Evolutionary conservation across 2,113 vertebrate genomes (phyloP).

Genomic region (Nanorana parkeri): DNA sequence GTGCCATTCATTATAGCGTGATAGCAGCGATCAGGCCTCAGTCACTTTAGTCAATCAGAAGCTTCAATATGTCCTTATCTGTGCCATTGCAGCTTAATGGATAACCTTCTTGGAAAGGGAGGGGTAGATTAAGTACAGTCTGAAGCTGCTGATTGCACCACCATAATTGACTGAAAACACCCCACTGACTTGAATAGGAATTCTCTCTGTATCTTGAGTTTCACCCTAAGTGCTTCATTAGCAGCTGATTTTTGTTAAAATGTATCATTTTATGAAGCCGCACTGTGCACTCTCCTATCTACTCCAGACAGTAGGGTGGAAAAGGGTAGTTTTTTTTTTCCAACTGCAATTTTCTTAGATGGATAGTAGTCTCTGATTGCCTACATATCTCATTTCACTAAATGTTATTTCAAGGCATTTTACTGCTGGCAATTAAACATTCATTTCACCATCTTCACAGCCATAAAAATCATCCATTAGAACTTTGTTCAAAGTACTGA

Average conservation of each 20-base stretch:
- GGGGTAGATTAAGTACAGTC: conserved; percentile 39
- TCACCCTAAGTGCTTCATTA: conserved; percentile 58
- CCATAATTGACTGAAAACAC: conserved; percentile 52
- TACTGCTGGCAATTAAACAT: conserved; percentile 46
- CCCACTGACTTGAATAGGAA: conserved; percentile 48
- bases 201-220: conserved; percentile 31
- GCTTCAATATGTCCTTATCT: conserved; percentile 19
- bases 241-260: conserved; percentile 51
- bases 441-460: conserved; percentile 36
- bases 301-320: conserved; percentile 17
- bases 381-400: conserved; percentile 24
- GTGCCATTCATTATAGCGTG: neutral
- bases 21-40: neutral
- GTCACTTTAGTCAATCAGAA: conserved; percentile 11
- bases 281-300: conserved; percentile 23
- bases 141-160: conserved; percentile 40
- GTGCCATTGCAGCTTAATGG: conserved; percentile 30
- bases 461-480: conserved; percentile 26
- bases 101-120: conserved; percentile 28
- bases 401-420: conserved; percentile 37
- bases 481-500: fast-evolving
- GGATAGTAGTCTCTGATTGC: neutral
- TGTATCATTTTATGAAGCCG: conserved; percentile 17
- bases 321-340: neutral
- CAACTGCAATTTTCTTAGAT: conserved; percentile 22